Evolutionary conservation across 2,797 vertebrate genomes (phyloP), one percentile per base, ranked within the genome.

Genomic region (Setipinna tenuifilis): DNA sequence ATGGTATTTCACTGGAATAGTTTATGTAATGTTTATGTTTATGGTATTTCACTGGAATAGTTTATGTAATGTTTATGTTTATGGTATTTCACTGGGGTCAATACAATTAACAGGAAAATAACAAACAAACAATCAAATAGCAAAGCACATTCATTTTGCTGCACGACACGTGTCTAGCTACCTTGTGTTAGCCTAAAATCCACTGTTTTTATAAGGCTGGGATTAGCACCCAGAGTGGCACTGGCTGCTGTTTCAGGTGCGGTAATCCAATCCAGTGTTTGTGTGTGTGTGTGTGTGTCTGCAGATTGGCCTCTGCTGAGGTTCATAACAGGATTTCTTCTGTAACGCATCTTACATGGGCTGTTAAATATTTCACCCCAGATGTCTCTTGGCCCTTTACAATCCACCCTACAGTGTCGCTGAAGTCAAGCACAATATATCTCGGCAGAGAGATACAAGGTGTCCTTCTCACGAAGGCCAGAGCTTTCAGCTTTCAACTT

Each of bases 211-310:
- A 7, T 21, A 44, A 44, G 17, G 17, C 23, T 21, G 41, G 84
- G 83, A 87, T 88, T 89, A 84, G 61, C 84, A 85, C 83, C 28
- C 86, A 57, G 82, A 82, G 54, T 41, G 62, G 75, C 48, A 75
- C 81, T 21, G 25, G 35, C 83, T 87, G 75, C 83, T 87, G 80
- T 81, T 84, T 87, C 87, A 12, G 86, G 81, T 80, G 23, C 83
- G 71, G 83, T 89, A 88, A 90, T 89, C 87, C 83, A 88, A 87
- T 90, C 83, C 54, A 68, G 50, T 54, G 50, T 48, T 3, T 54
- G 50, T 54, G 50, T 54, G 50, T 54, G 50, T 54, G 50, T 3
- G 50, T 54, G 50, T 54, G 19, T 46, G 75, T 84, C 85, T 85
- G 83, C 84, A 81, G 35, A 83, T 81, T 59, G n/a, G 78, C 83